These are phyloP conservation scores for Phrynocephalus forsythii DNA, from an alignment of 2,797 vertebrate genomes.

Conservation along the genomic window DNA sequence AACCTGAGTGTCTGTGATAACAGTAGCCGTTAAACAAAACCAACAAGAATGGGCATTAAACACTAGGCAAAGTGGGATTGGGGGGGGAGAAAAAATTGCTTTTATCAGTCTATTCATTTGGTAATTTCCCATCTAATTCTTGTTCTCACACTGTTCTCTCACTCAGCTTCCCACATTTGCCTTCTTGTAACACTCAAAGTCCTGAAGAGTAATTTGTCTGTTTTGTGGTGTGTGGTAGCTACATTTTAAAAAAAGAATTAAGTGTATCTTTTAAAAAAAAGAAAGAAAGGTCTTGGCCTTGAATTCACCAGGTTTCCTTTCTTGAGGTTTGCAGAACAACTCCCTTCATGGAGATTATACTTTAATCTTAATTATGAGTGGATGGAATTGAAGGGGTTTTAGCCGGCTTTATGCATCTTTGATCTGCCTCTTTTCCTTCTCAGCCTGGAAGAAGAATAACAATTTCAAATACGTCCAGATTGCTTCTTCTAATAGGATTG, in stretches of 20 bases:
- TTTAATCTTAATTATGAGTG: conserved; percentile 72
- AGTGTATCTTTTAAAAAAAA: conserved; percentile 13
- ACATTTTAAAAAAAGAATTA: conserved; percentile 55
- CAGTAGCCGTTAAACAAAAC: not conserved
- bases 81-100: not conserved
- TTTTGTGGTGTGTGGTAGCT: conserved; percentile 31
- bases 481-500: conserved; percentile 59
- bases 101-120: conserved; percentile 10
- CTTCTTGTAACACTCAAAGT: not conserved
- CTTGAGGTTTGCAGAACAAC: conserved; percentile 53
- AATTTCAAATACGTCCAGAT: conserved; percentile 68
- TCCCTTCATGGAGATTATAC: conserved; percentile 60
- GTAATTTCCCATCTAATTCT: conserved; percentile 49
- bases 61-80: not conserved
- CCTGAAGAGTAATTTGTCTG: conserved; percentile 50
- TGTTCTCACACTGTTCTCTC: not conserved
- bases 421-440: conserved; percentile 63
- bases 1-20: conserved; percentile 4
- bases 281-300: conserved; percentile 53
- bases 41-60: not conserved
- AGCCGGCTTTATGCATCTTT: conserved; percentile 64
- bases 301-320: conserved; percentile 43
- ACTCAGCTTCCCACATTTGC: conserved; percentile 32
- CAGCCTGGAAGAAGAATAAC: conserved; percentile 57
- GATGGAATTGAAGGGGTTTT: conserved; percentile 64